A percentile compares a stretch with the other conserved stretches of the same genome.
Conservation (phyloP, 1,140 invertebrate genomes). For the Bombyx mandarina region DNA sequence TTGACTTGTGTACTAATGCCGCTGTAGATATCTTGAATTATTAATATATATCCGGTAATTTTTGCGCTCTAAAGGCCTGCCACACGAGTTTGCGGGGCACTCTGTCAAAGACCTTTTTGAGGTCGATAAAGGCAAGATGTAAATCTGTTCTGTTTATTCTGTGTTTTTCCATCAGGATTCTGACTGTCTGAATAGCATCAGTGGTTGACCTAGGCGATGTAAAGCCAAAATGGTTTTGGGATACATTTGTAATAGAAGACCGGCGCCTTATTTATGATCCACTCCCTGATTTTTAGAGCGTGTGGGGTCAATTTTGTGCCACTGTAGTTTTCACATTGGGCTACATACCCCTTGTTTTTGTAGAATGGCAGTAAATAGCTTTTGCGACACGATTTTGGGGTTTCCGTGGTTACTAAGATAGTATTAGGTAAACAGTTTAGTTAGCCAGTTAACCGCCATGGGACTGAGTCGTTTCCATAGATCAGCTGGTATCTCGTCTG, state of each 20-base stretch:
- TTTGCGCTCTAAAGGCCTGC: slow-evolving; percentile 14
- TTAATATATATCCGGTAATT: slow-evolving; percentile 12
- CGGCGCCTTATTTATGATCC: too few species aligned
- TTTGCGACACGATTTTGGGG: too few species aligned
- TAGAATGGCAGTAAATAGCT: too few species aligned
- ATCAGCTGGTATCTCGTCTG: too few species aligned
- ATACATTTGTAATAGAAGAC: slow-evolving; percentile 1
- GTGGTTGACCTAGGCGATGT: slow-evolving; percentile 5
- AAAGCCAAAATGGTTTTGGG: slow-evolving; percentile 12
- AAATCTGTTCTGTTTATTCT: slow-evolving; percentile 11
- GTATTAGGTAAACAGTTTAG: too few species aligned
- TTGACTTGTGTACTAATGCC: slow-evolving; percentile 9
- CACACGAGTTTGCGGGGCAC: slow-evolving; percentile 14
- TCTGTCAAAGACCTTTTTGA: slow-evolving; percentile 22
- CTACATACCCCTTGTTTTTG: too few species aligned
- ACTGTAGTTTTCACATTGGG: too few species aligned
- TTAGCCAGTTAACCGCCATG: too few species aligned
- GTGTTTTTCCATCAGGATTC: slow-evolving; percentile 20
- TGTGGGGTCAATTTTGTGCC: too few species aligned
- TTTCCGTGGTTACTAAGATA: too few species aligned
- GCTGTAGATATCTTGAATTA: slow-evolving; percentile 18
- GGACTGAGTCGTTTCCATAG: too few species aligned
- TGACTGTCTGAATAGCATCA: slow-evolving; percentile 15
- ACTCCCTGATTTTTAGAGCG: too few species aligned
- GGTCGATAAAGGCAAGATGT: slow-evolving; percentile 18